Evolutionary conservation across 2,797 vertebrate species (phyloP), one percentile per base, ranked within the genome.

Genomic region (Platyrinchus mystaceus): DNA sequence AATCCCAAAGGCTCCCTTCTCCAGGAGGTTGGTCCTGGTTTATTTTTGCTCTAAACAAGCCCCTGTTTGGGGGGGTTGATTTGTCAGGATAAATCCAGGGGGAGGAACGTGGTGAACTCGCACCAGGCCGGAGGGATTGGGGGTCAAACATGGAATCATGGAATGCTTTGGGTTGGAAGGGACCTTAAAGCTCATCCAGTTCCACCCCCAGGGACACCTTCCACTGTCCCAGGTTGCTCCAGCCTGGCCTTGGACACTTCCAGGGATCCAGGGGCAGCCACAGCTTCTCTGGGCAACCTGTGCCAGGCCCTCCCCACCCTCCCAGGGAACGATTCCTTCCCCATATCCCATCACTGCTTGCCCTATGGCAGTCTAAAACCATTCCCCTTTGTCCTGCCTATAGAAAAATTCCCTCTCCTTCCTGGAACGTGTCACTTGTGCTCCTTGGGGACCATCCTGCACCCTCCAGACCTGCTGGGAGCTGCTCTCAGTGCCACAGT

Each of bases 401-500:
- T 32, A 12, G 11, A 63, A 43, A 32, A 63, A 12, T 28, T 41
- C 60, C 27, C 20, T 41, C 20, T 32, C 20, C 62, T 23, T 26
- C 62, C 60, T 41, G 32, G 21, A 53, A 53, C 12, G 20, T 36
- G 60, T 63, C 41, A 2, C 22, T 3, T 14, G 59, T 66, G 43
- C 43, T 26, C 41, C 43, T 34, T 19, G 14, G 67, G 55, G 52
- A 13, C 12, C 4, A 2, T 20, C 62, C 80, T 11, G 24, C 0
- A 26, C 12, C 43, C 37, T 56, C 47, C 41, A 6, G 1, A 19
- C 0, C 20, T 4, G 2, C 12, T 18, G 10, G 32, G 14, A 1
- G 22, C 22, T 1, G 20, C 53, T 49, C 9, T 10, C 3, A 2
- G 26, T 22, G 43, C 0, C 13, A 2, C 1, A 15, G 56, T 30